Conservation (phyloP, 2,113 vertebrate genomes). For the Cettia cetti region DNA sequence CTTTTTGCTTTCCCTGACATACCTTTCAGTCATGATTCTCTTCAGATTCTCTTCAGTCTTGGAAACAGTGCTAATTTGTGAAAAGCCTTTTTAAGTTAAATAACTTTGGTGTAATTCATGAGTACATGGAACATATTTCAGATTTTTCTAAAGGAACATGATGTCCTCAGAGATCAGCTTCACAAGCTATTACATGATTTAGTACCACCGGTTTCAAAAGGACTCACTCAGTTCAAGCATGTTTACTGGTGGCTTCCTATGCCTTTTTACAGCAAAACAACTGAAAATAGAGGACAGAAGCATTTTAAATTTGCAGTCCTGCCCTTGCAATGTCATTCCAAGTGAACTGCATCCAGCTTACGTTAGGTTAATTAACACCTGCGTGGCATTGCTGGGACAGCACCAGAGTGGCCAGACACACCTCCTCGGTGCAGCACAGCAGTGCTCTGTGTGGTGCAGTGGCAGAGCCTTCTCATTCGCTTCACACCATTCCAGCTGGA, state of each 20-base stretch:
- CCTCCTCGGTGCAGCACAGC: background rate
- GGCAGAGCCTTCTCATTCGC: background rate
- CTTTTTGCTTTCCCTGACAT: background rate
- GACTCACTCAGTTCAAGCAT: background rate
- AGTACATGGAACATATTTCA: background rate
- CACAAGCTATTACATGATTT: background rate
- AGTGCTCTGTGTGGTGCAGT: accelerated
- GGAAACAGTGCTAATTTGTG: background rate
- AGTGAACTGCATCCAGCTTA: background rate
- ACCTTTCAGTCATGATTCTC: background rate
- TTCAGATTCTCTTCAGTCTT: background rate
- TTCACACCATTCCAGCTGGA: accelerated
- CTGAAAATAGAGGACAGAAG: background rate
- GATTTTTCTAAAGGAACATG: background rate
- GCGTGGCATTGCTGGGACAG: accelerated
- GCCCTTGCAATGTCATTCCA: background rate
- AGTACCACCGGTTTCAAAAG: background rate
- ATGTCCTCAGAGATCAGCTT: background rate
- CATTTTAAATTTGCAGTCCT: background rate
- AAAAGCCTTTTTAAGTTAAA: background rate
- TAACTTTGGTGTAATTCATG: background rate
- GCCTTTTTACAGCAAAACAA: background rate
- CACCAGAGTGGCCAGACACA: background rate
- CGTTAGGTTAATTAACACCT: background rate
- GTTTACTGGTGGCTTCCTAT: background rate